phyloP scores from a whole-genome alignment of 2,797 vertebrate genomes.

The Gouania willdenowi region DNA sequence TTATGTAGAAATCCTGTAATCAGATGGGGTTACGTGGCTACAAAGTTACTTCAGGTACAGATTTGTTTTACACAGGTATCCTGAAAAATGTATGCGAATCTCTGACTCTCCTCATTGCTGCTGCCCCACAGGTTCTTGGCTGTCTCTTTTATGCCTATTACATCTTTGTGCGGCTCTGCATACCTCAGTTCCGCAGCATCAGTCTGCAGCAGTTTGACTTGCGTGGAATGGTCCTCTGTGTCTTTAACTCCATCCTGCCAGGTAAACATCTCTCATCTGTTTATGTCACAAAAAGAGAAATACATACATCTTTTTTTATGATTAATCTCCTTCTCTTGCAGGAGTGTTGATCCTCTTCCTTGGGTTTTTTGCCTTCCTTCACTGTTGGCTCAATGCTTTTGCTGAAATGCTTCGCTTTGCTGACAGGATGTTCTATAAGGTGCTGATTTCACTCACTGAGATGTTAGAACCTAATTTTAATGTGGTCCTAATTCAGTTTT shows the following conservation, averaged over 20 bases:
- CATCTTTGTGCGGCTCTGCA: constrained; percentile 89
- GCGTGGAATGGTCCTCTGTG: constrained; percentile 86
- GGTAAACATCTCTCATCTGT: no score
- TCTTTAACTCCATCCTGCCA: constrained; percentile 95
- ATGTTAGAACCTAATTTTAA: not conserved
- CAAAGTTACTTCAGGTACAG: constrained; percentile 89
- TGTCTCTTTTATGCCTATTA: constrained; percentile 93
- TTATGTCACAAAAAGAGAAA: no score
- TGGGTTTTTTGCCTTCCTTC: constrained; percentile 89
- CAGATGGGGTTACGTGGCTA: constrained; percentile 91
- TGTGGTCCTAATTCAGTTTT: not conserved
- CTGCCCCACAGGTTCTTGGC: constrained; percentile 82
- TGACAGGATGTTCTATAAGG: constrained; percentile 98
- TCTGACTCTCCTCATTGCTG: not conserved
- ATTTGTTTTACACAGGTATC: not conserved
- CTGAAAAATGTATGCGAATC: not conserved
- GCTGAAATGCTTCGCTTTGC: constrained; percentile 96
- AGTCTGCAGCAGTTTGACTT: constrained; percentile 86
- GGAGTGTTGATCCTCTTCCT: constrained; percentile 87
- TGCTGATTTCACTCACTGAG: constrained; percentile 23
- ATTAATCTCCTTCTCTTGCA: constrained; percentile 56
- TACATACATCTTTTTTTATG: no score
- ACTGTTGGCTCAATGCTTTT: constrained; percentile 97
- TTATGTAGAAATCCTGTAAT: constrained; percentile 80
- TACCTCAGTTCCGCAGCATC: constrained; percentile 86